phyloP scores from a whole-genome alignment of 64 coral and sea anemone genomes.

The Montipora efflorescens region DNA sequence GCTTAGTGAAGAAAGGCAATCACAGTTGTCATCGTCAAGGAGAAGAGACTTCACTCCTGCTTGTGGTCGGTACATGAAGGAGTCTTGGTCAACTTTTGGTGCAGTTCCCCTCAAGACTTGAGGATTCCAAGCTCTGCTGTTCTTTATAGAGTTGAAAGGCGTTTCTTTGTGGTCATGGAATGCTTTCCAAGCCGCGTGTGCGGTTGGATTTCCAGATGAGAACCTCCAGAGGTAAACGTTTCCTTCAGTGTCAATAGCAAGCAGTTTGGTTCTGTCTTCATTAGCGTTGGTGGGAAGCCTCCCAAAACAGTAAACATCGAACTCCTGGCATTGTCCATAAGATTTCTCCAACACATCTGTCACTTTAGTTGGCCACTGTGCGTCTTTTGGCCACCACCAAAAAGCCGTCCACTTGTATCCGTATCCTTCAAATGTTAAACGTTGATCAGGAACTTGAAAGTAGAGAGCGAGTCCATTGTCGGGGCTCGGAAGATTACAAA shows the following conservation, averaged over 20 bases:
- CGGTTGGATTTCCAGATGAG: slow-evolving; percentile 72
- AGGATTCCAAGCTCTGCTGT: slow-evolving; percentile 75
- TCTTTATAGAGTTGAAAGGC: slow-evolving; percentile 13
- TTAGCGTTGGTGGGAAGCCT: slow-evolving; percentile 46
- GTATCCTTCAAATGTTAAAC: slow-evolving; percentile 51
- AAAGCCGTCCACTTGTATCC: slow-evolving; percentile 73
- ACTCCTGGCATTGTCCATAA: slow-evolving; percentile 62
- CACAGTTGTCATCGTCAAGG: slow-evolving; percentile 72
- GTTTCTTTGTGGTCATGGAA: slow-evolving; percentile 74
- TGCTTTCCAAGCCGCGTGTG: slow-evolving; percentile 76
- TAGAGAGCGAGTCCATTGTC: slow-evolving; percentile 63
- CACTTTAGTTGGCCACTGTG: slow-evolving; percentile 47
- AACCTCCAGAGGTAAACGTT: slow-evolving; percentile 76
- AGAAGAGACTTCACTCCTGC: slow-evolving; percentile 73
- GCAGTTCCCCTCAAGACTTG: slow-evolving; percentile 53
- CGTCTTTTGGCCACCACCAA: slow-evolving; percentile 90
- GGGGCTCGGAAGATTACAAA: slow-evolving; percentile 56
- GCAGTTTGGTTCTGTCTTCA: slow-evolving; percentile 66
- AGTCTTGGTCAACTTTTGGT: slow-evolving; percentile 33
- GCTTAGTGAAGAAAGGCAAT: slow-evolving; percentile 69
- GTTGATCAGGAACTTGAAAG: slow-evolving; percentile 41
- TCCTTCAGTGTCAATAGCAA: slow-evolving; percentile 75
- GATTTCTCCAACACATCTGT: slow-evolving; percentile 70
- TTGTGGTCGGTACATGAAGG: slow-evolving; percentile 60
- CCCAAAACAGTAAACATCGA: slow-evolving; percentile 72